Evolutionary conservation across 2,113 vertebrate genomes (phyloP).

Genomic region (Deroptyus accipitrinus): DNA sequence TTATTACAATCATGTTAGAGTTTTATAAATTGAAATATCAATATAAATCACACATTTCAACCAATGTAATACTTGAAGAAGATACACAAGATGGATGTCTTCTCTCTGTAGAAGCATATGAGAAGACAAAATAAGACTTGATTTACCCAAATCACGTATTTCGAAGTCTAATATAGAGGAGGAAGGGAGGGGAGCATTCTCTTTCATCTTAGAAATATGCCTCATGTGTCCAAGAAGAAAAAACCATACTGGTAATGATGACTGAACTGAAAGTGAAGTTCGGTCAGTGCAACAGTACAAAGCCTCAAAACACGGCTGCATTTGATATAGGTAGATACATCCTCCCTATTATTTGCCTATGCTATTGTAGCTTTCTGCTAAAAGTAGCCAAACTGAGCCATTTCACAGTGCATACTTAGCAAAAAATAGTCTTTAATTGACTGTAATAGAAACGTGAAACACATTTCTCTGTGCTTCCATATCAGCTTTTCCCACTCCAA

Average conservation of each 20-base stretch:
- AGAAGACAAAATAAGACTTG: neutral
- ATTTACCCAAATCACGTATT: neutral
- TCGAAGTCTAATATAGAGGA: neutral
- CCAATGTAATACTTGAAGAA: neutral
- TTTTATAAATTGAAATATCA: neutral
- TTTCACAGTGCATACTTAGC: neutral
- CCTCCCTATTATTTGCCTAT: neutral
- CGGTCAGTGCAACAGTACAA: neutral
- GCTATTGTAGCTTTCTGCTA: neutral
- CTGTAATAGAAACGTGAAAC: neutral
- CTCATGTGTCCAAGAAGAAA: neutral
- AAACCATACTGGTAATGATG: neutral
- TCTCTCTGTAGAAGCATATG: neutral
- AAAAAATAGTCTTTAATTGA: neutral
- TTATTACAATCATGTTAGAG: neutral
- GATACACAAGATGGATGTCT: neutral
- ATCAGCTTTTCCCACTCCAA: neutral
- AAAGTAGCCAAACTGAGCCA: neutral
- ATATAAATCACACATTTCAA: neutral
- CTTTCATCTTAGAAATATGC: neutral
- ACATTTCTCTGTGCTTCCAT: neutral
- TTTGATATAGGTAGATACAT: neutral
- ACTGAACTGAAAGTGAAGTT: neutral
- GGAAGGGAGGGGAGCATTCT: accelerated
- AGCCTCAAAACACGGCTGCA: neutral